Evolutionary conservation across 2,888 invertebrate species (phyloP).

Genomic region (Drosophila longiperda): DNA sequence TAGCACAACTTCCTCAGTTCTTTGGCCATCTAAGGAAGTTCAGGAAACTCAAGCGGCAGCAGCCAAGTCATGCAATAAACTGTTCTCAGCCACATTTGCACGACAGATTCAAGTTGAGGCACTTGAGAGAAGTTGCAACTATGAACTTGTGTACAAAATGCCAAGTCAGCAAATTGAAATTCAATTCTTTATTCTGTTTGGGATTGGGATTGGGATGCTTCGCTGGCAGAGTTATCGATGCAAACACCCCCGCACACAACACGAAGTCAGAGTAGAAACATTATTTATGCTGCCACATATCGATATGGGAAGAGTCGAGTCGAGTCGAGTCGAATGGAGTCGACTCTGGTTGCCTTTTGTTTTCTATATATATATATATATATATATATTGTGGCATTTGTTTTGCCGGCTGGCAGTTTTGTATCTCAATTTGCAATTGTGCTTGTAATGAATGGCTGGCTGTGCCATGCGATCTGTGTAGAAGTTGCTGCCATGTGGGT

Average conservation of each 20-base stretch:
- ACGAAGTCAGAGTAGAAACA: slow-evolving; percentile 21
- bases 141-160: slow-evolving; percentile 24
- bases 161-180: slow-evolving; percentile 65
- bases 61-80: slow-evolving; percentile 21
- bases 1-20: background rate
- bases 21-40: slow-evolving; percentile 13
- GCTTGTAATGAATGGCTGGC: slow-evolving; percentile 70
- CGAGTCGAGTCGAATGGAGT: background rate
- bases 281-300: slow-evolving; percentile 60
- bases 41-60: slow-evolving; percentile 14
- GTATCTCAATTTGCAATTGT: slow-evolving; percentile 76
- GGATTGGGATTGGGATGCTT: slow-evolving; percentile 28
- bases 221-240: slow-evolving; percentile 23
- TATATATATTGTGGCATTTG: slow-evolving; percentile 20
- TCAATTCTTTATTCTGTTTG: slow-evolving; percentile 47
- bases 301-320: slow-evolving; percentile 44
- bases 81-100: slow-evolving; percentile 9
- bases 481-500: slow-evolving; percentile 56
- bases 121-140: slow-evolving; percentile 8
- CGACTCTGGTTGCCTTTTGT: slow-evolving; percentile 26
- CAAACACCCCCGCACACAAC: slow-evolving; percentile 40
- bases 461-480: slow-evolving; percentile 39
- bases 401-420: slow-evolving; percentile 50
- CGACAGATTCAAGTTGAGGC: slow-evolving; percentile 15
- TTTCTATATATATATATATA: slow-evolving; percentile 32